These are phyloP conservation scores for Bergia puertoricense DNA, from an alignment of 92 coral and sea anemone genomes.

Conservation along the genomic window DNA sequence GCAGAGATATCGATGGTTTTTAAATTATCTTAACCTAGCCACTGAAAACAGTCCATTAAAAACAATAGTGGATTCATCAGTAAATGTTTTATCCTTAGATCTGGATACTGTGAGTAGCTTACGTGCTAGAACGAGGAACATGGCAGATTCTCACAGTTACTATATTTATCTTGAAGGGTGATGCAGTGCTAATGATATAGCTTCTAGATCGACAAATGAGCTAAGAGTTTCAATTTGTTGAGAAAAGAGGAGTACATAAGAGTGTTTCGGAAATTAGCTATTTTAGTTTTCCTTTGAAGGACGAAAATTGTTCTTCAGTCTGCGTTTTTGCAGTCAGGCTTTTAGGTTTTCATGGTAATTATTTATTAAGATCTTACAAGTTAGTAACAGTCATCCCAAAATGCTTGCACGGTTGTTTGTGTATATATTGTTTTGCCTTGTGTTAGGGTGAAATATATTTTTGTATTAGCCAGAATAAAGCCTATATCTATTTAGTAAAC, in stretches of 20 bases:
- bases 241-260: too few relatives aligned
- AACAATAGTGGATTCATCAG: not conserved
- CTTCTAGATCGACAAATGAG: too few relatives aligned
- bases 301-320: not conserved
- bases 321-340: not conserved
- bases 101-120: not conserved
- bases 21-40: too few relatives aligned
- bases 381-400: too few relatives aligned
- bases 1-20: not conserved
- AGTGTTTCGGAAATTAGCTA: not conserved
- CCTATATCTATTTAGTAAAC: not conserved
- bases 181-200: not conserved
- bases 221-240: too few relatives aligned
- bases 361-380: too few relatives aligned
- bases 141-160: not conserved
- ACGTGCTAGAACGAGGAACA: not conserved
- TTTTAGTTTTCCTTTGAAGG: not conserved
- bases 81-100: too few relatives aligned
- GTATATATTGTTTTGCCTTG: not conserved
- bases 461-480: not conserved
- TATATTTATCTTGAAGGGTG: too few relatives aligned
- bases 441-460: not conserved
- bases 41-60: too few relatives aligned
- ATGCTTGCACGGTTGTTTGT: not conserved
- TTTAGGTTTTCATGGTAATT: not conserved